These are phyloP conservation scores for Megathymus violae DNA, from an alignment of 1,140 invertebrate genomes.

Conservation along the genomic window DNA sequence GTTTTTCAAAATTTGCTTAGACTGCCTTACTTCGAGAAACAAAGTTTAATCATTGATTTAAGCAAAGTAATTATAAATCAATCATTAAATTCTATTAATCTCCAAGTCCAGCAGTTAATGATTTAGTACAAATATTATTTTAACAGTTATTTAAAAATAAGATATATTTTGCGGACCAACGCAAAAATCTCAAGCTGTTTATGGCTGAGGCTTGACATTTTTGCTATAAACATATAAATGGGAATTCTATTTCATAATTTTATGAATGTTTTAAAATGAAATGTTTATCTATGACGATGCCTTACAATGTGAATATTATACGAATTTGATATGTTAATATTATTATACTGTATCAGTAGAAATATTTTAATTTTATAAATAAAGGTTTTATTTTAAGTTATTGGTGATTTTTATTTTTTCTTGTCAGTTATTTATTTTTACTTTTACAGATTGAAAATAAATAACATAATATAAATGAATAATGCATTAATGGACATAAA, in stretches of 20 bases:
- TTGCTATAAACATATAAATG: slow-evolving; percentile 51
- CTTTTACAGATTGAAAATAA: too few species aligned
- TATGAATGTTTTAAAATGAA: slow-evolving; percentile 44
- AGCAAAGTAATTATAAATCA: neutral
- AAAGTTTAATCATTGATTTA: slow-evolving; percentile 15
- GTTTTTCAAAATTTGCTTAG: slow-evolving; percentile 49
- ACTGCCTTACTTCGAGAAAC: slow-evolving; percentile 30
- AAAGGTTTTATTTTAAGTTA: slow-evolving; percentile 78
- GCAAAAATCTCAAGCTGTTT: slow-evolving; percentile 75
- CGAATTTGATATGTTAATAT: slow-evolving; percentile 68
- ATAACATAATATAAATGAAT: too few species aligned
- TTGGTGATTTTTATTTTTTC: slow-evolving; percentile 52
- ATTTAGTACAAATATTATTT: slow-evolving; percentile 36
- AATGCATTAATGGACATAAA: too few species aligned
- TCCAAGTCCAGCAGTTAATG: slow-evolving; percentile 3
- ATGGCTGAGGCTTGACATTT: slow-evolving; percentile 81
- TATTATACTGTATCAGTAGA: slow-evolving; percentile 52
- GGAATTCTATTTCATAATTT: slow-evolving; percentile 33
- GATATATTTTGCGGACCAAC: slow-evolving; percentile 52
- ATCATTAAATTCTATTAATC: slow-evolving; percentile 17
- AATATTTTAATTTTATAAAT: slow-evolving; percentile 66
- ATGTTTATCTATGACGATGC: slow-evolving; percentile 60
- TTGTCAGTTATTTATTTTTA: slow-evolving; percentile 14
- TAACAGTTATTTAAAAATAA: slow-evolving; percentile 20
- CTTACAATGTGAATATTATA: slow-evolving; percentile 68